Conservation (phyloP, 2,797 vertebrate species). For the Karalla daura region DNA sequence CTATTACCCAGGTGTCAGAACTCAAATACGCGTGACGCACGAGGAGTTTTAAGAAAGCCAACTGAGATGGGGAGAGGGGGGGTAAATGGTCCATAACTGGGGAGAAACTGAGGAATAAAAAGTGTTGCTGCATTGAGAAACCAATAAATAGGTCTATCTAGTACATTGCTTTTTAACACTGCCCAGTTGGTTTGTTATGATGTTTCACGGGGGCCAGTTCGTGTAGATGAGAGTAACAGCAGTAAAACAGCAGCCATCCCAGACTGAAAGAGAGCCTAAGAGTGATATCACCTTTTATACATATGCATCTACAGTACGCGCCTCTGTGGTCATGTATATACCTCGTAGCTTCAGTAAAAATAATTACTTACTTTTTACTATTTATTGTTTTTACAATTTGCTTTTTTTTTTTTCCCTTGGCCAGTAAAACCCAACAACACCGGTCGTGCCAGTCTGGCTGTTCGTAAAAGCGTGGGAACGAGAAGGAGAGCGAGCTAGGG, state of each 20-base stretch:
- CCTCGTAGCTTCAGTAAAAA: conserved; percentile 21
- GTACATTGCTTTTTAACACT: conserved; percentile 41
- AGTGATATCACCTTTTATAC: conserved; percentile 21
- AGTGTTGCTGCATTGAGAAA: conserved; percentile 8
- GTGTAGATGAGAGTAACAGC: conserved; percentile 46
- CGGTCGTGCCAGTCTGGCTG: too few species aligned
- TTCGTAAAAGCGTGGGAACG: too few species aligned
- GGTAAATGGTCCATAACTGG: background rate
- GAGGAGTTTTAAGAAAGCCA: conserved; percentile 16
- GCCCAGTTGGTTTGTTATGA: conserved; percentile 26
- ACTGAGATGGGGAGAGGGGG: background rate
- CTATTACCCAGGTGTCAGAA: conserved; percentile 23
- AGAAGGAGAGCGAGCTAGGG: too few species aligned
- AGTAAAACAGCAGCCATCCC: conserved; percentile 61
- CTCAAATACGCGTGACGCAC: conserved; percentile 27
- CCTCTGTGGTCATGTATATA: conserved; percentile 18
- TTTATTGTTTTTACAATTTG: background rate
- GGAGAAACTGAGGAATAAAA: background rate
- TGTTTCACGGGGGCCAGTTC: conserved; percentile 34
- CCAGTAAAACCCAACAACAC: conserved; percentile 43
- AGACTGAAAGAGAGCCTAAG: conserved; percentile 67
- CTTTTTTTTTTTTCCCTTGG: conserved; percentile 16
- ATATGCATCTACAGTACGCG: conserved; percentile 15
- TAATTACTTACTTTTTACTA: conserved; percentile 6
- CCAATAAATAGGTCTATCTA: background rate